phyloP scores from a whole-genome alignment of 2,797 vertebrate species.

The Alosa sapidissima region DNA sequence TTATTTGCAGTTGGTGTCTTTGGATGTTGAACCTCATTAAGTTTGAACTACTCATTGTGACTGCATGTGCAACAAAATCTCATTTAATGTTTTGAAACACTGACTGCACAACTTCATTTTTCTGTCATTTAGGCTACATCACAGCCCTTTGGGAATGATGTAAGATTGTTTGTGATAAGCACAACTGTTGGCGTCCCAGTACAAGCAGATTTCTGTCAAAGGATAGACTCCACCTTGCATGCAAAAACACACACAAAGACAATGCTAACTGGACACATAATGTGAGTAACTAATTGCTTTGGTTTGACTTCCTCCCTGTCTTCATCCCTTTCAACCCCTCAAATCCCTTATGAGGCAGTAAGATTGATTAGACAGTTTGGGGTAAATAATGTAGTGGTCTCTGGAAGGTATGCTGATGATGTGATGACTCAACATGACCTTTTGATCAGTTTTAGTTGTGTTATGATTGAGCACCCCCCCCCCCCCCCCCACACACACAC shows the following conservation, averaged over 20 bases:
- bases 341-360: neutral
- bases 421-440: constrained; percentile 22
- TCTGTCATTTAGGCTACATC: constrained; percentile 60
- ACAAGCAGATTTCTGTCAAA: neutral
- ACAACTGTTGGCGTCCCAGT: constrained; percentile 46
- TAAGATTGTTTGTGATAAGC: neutral
- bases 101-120: constrained; percentile 57
- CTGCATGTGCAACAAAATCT: constrained; percentile 64
- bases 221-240: neutral
- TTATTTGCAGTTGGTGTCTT: constrained; percentile 51
- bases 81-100: constrained; percentile 65
- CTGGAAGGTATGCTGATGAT: constrained; percentile 14
- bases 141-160: neutral
- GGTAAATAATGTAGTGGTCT: constrained; percentile 24
- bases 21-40: constrained; percentile 70
- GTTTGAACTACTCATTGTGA: constrained; percentile 61
- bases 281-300: constrained; percentile 3
- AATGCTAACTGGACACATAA: neutral
- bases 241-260: neutral
- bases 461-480: neutral
- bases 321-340: neutral
- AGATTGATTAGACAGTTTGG: constrained; percentile 27
- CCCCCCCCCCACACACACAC: neutral
- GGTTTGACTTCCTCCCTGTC: constrained; percentile 1
- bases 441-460: constrained; percentile 20